These are phyloP conservation scores for Amyelois transitella DNA, from an alignment of 1,140 invertebrate genomes.

Conservation along the genomic window DNA sequence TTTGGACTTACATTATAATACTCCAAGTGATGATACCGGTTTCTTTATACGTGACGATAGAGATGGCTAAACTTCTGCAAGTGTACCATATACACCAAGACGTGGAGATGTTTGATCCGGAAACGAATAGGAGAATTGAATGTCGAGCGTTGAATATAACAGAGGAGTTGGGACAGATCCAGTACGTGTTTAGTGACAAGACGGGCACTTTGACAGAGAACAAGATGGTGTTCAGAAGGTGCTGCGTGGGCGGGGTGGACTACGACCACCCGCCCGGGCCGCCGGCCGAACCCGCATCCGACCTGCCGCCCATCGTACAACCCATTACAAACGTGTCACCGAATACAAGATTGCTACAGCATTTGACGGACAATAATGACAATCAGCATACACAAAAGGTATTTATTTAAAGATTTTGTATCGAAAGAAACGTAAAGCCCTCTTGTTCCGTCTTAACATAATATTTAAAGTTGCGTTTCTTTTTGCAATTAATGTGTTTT, in stretches of 20 bases:
- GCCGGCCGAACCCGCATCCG: constrained; percentile 65
- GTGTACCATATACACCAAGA: constrained; percentile 97
- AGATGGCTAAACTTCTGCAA: constrained; percentile 97
- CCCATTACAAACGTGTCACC: constrained; percentile 75
- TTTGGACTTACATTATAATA: constrained; percentile 97
- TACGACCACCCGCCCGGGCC: constrained; percentile 87
- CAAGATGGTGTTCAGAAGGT: constrained; percentile 95
- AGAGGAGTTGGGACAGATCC: constrained; percentile 96
- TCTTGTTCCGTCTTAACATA: no score
- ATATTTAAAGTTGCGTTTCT: no score
- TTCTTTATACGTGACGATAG: constrained; percentile 96
- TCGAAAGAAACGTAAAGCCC: no score
- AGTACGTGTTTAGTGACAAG: constrained; percentile 98
- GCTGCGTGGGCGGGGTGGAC: constrained; percentile 91
- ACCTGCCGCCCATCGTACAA: constrained; percentile 73
- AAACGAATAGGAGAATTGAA: constrained; percentile 90
- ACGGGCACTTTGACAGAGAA: constrained; percentile 98
- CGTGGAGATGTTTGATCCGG: constrained; percentile 87
- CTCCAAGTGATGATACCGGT: constrained; percentile 98
- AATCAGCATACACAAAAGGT: constrained; percentile 62
- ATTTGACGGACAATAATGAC: constrained; percentile 64
- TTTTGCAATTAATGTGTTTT: no score
- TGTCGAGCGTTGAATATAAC: constrained; percentile 97
- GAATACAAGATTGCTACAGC: constrained; percentile 81
- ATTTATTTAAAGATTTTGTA: constrained; percentile 5